These are phyloP conservation scores for Carassius gibelio DNA, from an alignment of 2,113 vertebrate genomes.

Conservation along the genomic window DNA sequence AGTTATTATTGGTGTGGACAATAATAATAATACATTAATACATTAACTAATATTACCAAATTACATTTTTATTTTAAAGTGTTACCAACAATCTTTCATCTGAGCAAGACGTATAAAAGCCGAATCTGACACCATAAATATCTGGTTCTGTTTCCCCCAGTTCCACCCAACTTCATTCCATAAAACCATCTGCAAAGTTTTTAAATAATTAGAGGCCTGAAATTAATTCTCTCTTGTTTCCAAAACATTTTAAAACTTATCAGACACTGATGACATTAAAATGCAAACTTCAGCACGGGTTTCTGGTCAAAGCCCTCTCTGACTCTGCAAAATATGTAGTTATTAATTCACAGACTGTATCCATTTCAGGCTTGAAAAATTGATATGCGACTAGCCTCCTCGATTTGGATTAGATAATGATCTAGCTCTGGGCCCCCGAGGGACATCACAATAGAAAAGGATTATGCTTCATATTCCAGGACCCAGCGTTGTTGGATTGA, in stretches of 20 bases:
- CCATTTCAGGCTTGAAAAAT: constrained; percentile 25
- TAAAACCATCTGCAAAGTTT: constrained; percentile 4
- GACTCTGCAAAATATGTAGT: constrained; percentile 12
- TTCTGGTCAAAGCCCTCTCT: constrained; percentile 6
- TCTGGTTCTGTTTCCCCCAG: background rate
- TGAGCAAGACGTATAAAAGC: background rate
- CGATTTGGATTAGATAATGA: constrained; percentile 44
- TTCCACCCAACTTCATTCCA: background rate
- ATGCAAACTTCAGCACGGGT: background rate
- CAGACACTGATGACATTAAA: constrained; percentile 28
- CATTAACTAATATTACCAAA: background rate
- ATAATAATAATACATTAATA: too few species aligned
- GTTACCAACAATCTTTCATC: background rate
- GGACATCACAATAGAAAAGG: constrained; percentile 52
- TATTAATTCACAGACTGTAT: constrained; percentile 39
- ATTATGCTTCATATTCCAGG: constrained; percentile 45
- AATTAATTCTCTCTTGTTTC: background rate
- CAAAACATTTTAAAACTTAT: background rate
- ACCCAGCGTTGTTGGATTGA: constrained; percentile 25
- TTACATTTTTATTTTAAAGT: background rate
- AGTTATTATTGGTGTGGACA: too few species aligned
- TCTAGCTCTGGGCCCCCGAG: constrained; percentile 23
- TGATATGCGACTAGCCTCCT: constrained; percentile 7
- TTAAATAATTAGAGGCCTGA: background rate
- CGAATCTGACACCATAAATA: background rate